Conservation (phyloP, 1,140 invertebrate genomes). For the Dreissena polymorpha region DNA sequence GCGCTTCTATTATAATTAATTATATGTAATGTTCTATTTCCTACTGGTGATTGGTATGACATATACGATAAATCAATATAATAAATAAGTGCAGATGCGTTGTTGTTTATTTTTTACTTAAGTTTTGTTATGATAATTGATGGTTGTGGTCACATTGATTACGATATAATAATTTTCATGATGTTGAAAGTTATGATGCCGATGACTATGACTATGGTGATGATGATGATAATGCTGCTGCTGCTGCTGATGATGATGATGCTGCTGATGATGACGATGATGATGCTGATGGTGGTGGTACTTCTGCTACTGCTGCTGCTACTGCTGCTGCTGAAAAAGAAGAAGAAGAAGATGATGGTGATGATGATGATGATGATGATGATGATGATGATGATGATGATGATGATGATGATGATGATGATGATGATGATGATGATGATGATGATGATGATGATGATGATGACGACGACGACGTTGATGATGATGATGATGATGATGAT, state of each 20-base stretch:
- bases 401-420: constrained; percentile 8
- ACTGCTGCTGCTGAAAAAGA: too few relatives aligned
- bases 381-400: constrained; percentile 8
- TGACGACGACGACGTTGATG: constrained; percentile 3
- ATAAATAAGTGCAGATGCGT: too few relatives aligned
- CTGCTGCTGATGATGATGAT: neutral
- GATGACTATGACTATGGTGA: neutral
- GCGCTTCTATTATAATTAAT: too few relatives aligned
- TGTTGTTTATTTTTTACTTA: too few relatives aligned
- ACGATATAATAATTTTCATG: neutral
- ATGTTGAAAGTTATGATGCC: neutral
- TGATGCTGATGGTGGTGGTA: too few relatives aligned
- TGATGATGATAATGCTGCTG: too few relatives aligned
- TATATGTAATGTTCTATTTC: too few relatives aligned
- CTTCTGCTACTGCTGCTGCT: too few relatives aligned
- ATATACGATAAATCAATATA: too few relatives aligned
- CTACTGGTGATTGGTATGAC: too few relatives aligned
- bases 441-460: constrained; percentile 8
- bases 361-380: constrained; percentile 8
- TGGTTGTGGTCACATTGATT: neutral
- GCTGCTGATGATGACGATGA: neutral
- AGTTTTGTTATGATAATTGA: too few relatives aligned
- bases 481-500: constrained; percentile 8
- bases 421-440: constrained; percentile 8
- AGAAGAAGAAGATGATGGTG: too few relatives aligned